Evolutionary conservation across 2,888 invertebrate species (phyloP).

Genomic region (Cataglyphis cursor): DNA sequence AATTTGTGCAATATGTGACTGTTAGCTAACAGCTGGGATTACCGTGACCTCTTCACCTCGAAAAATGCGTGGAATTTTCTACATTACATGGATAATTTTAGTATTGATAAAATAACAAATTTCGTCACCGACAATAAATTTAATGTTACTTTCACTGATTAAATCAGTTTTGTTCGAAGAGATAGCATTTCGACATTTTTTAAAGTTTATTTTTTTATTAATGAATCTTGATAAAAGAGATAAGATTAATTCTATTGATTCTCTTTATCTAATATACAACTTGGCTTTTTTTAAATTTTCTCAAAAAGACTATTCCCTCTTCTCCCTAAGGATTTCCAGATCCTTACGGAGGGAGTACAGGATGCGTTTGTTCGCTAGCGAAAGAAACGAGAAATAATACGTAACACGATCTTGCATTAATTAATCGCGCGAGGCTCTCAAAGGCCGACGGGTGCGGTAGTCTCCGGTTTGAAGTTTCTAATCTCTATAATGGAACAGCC

Average conservation of each 20-base stretch:
- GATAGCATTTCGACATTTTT: background rate
- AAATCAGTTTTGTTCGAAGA: background rate
- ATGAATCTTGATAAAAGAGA: background rate
- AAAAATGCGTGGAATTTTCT: background rate
- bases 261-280: background rate
- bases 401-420: constrained; percentile 67
- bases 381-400: background rate
- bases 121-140: background rate
- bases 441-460: constrained; percentile 24
- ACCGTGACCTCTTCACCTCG: constrained; percentile 39
- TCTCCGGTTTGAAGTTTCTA: constrained; percentile 81
- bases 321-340: background rate
- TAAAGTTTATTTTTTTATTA: background rate
- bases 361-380: background rate
- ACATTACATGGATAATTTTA: background rate
- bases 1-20: constrained; percentile 19
- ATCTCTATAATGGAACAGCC: constrained; percentile 83
- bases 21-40: background rate
- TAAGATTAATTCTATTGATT: background rate
- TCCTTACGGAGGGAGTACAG: background rate
- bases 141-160: background rate
- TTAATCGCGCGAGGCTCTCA: constrained; percentile 70
- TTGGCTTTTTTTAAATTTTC: background rate
- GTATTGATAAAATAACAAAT: background rate
- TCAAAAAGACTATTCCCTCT: background rate